Base-by-base conservation (phyloP, 2,113 vertebrate species). In the Acanthochromis polyacanthus region DNA sequence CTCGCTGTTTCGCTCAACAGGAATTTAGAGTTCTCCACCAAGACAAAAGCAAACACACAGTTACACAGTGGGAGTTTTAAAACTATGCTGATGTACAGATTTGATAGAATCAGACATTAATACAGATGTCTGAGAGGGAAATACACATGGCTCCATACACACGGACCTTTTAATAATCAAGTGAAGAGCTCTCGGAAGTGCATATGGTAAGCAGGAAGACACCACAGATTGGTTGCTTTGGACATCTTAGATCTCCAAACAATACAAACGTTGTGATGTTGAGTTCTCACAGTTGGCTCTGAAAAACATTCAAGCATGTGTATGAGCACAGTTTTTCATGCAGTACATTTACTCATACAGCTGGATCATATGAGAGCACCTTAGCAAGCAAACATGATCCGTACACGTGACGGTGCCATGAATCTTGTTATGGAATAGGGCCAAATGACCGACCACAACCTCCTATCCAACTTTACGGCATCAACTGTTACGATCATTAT, bases 371-470 rank as follows among this genome's bases (percentile, higher is more conserved):
- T 14, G n/a, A 9, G 12, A 38, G 52, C 22, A 15, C 55, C 4
- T 51, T 20, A 8, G 3, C 0, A 3, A 28, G 55, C 2, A 20
- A 71, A 53, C 45, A 61, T 56, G 38, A 16, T 11, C 9, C 10
- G 58, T 30, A 2, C 17, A 20, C 40, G 30, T 48, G 36, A 64
- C 76, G 79, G 36, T 23, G n/a, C 16, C 12, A 4, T 38, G 11
- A 59, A 46, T 59, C 25, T 10, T 43, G 38, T 78, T 75, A 70
- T 63, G 69, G 20, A 87, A 81, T 38, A 3, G 3, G 72, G 71
- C 10, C 43, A 63, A 25, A 30, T 66, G 82, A 66, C 55, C 55
- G 59, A n/a, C 69, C 60, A 12, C 28, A 14, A 5, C 46, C 56
- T 51, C 4, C 1, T 17, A 4, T 50, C 51, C 38, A 28, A 11